Evolutionary conservation across 2,797 vertebrate species (phyloP), one percentile per base, ranked within the genome.

Genomic region (Cirrhinus molitorella): DNA sequence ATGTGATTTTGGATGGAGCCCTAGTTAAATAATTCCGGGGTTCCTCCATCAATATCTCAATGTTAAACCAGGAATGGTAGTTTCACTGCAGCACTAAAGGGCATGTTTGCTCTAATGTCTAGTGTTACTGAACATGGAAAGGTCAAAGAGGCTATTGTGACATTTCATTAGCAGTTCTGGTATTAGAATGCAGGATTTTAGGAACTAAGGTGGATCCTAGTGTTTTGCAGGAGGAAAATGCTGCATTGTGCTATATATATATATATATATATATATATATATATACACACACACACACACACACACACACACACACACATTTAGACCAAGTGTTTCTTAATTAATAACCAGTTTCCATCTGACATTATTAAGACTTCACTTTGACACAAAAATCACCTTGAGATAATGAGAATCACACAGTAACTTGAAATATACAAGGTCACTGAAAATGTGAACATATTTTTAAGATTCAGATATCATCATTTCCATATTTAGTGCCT

Each of bases 61-160:
- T 61, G 25, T 61, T 59, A 71, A 71, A n/a, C 51, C n/a, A 45
- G 79, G 51, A 59, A 71, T 31, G 4, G 66, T 59, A 59, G 59
- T 82, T 82, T 74, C 59, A 19, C 28, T 73, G 47, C 67, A 47
- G 40, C 53, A 78, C n/a, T 31, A 71, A 77, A 70, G 55, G 57
- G 45, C 83, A 73, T 51, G 75, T 49, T 74, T 66, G 23, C 61
- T 34, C 78, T 80, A 80, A 68, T 79, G 63, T 72, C 57, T 75
- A 59, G 37, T 65, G 80, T 85, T 61, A 59, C 76, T 68, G 55
- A 49, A 47, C 28, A 80, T 43, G 72, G 72, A 87, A 87, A 87
- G 83, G 85, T 84, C 87, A 85, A 83, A 73, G 77, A 63, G 74
- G 71, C 63, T 75, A 78, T 74, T 79, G 80, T 79, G 85, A 87